A percentile compares a stretch with the other conserved stretches of the same genome.
These are phyloP conservation scores for Anoura caudifer DNA, from an alignment of 2,113 vertebrate species.

Conservation along the genomic window DNA sequence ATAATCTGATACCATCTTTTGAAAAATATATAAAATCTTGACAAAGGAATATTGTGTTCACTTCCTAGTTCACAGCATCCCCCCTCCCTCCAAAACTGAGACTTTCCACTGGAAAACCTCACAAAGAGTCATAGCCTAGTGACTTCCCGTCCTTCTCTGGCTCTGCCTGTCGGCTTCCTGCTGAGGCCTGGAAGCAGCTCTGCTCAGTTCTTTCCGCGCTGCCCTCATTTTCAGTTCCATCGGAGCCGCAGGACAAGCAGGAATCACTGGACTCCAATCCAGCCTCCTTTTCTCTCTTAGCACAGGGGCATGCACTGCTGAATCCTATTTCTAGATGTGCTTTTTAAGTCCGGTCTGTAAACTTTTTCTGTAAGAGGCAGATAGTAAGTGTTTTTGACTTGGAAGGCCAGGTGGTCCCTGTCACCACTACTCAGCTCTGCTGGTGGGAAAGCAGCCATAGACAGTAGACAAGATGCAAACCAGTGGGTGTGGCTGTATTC, in stretches of 20 bases:
- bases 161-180: neutral
- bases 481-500: neutral
- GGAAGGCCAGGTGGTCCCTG: neutral
- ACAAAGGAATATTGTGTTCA: neutral
- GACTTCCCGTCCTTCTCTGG: neutral
- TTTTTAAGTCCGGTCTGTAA: neutral
- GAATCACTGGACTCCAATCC: neutral
- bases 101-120: neutral
- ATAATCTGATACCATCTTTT: neutral
- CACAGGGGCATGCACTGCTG: neutral
- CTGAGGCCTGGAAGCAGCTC: neutral
- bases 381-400: slow-evolving; percentile 19
- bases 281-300: neutral
- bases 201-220: neutral
- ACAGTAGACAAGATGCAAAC: neutral
- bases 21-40: neutral
- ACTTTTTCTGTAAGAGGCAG: neutral
- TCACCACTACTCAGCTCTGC: neutral
- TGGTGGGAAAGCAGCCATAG: neutral
- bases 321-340: neutral
- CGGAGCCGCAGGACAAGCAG: neutral
- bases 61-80: neutral
- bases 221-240: neutral
- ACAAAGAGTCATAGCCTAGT: neutral
- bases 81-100: neutral